A percentile compares a stretch with the other conserved stretches of the same genome.
These are phyloP conservation scores for Neoseiulus cucumeris DNA, from an alignment of 1,140 invertebrate genomes.

Conservation along the genomic window DNA sequence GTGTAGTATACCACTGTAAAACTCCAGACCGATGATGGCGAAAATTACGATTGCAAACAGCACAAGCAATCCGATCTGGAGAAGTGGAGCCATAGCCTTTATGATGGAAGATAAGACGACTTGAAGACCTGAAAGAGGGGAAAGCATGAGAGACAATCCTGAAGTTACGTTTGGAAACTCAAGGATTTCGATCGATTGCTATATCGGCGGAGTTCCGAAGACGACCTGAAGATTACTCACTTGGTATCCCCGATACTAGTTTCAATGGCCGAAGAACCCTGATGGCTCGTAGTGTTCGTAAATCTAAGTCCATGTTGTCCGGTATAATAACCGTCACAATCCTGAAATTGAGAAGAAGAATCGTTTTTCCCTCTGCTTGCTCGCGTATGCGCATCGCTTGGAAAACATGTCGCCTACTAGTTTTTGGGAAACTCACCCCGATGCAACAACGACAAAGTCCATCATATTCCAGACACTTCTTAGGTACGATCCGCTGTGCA, in stretches of 20 bases:
- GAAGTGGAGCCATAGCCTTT: slow-evolving; percentile 97
- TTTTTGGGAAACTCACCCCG: slow-evolving; percentile 99
- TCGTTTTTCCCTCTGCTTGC: too few species aligned
- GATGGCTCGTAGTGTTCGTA: slow-evolving; percentile 35
- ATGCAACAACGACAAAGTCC: slow-evolving; percentile 99
- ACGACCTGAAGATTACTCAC: slow-evolving; percentile 29
- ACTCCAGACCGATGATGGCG: slow-evolving; percentile 99
- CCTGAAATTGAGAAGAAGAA: too few species aligned
- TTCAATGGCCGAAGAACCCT: slow-evolving; percentile 39
- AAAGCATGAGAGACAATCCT: not conserved
- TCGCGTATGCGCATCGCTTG: too few species aligned
- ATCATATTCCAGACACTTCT: slow-evolving; percentile 99
- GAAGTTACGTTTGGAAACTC: not conserved
- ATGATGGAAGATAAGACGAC: slow-evolving; percentile 99
- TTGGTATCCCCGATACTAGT: slow-evolving; percentile 42
- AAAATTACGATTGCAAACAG: slow-evolving; percentile 99
- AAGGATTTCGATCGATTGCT: not conserved
- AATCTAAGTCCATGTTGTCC: slow-evolving; percentile 27
- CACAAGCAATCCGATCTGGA: slow-evolving; percentile 98
- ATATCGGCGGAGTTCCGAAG: too few species aligned
- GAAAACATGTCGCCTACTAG: too few species aligned
- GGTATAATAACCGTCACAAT: slow-evolving; percentile 18
- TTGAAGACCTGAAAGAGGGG: slow-evolving; percentile 65
- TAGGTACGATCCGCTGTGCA: slow-evolving; percentile 97
- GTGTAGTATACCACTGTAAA: slow-evolving; percentile 97